phyloP scores from a whole-genome alignment of 2,797 vertebrate genomes.

The Spizella passerina region DNA sequence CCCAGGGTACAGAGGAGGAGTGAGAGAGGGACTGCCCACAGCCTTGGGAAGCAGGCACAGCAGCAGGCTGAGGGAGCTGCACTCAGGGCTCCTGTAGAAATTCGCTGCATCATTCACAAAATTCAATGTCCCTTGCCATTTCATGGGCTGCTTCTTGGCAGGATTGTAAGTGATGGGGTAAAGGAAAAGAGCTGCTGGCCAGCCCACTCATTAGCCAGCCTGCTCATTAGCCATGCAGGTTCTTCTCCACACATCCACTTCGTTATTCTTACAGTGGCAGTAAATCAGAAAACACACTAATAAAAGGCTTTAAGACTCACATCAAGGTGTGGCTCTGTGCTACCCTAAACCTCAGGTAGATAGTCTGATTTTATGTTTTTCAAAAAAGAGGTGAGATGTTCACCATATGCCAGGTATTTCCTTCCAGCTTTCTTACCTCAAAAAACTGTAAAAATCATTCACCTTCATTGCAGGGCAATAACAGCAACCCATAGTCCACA shows the following conservation, averaged over 20 bases:
- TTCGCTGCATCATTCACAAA: neutral
- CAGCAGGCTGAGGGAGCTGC: neutral
- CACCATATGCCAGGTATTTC: neutral
- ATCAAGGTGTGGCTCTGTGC: neutral
- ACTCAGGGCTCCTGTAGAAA: neutral
- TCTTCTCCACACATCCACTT: neutral
- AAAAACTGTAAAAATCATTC: neutral
- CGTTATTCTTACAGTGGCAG: neutral
- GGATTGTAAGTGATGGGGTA: neutral
- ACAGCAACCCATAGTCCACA: neutral
- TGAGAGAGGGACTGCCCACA: neutral
- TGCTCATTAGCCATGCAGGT: neutral
- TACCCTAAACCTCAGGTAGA: neutral
- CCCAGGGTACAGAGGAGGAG: neutral
- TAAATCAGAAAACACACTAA: neutral
- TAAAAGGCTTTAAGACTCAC: neutral
- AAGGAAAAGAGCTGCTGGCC: neutral
- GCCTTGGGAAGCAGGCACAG: neutral
- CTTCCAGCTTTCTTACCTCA: neutral
- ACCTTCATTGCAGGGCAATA: neutral
- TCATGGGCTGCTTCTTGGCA: neutral
- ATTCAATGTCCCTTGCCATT: neutral
- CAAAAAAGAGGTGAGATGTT: neutral
- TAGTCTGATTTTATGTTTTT: neutral
- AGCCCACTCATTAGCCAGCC: neutral